Base-by-base conservation (phyloP, 2,797 vertebrate species). In the Enteromius treurensis region DNA sequence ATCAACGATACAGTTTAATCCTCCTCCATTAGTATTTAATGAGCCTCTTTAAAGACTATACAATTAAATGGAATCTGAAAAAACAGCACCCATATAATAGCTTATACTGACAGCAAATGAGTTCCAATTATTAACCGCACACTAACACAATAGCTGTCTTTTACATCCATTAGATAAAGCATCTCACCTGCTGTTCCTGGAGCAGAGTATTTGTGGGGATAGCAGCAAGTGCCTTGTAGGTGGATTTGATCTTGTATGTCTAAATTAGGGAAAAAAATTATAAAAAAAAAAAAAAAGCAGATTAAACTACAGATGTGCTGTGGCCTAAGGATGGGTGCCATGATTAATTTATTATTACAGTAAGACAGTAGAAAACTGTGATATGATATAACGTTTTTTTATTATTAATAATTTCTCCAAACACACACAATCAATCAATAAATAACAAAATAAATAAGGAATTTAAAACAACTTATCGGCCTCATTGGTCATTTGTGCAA, bases 131-230 rank as follows among this genome's bases (percentile, higher is more conserved):
- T 42, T 29, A 80, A 84, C 62, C 65, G 6, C 21, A 58, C 21
- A 55, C 2, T 40, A 77, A 77, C 26, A 78, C 65, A 81, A 82
- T 29, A 74, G 73, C 45, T 32, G 21, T 26, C 29, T 73, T 73
- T 84, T 17, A 23, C 29, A 53, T 51, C 74, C 82, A 14, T 77
- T 19, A 23, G 32, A 71, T 67, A 37, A 81, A 90, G 85, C 68
- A 90, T 93, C 95, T 97, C 89, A 99, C 98, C 97, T 99, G 97
- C 93, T 99, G 98, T 91, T 99, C 97, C 95, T 96, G 91, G 86
- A 99, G 97, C 64, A 99, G 93, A 82, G 93, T 98, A 91, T 99
- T 99, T 90, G 98, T 98, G 85, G 98, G 98, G 90, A 99, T 98
- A 81, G 98, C 97, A 88, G 98, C 98, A 58, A 98, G 93, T 3